phyloP scores from a whole-genome alignment of 2,797 vertebrate genomes.

The Salmo trutta region DNA sequence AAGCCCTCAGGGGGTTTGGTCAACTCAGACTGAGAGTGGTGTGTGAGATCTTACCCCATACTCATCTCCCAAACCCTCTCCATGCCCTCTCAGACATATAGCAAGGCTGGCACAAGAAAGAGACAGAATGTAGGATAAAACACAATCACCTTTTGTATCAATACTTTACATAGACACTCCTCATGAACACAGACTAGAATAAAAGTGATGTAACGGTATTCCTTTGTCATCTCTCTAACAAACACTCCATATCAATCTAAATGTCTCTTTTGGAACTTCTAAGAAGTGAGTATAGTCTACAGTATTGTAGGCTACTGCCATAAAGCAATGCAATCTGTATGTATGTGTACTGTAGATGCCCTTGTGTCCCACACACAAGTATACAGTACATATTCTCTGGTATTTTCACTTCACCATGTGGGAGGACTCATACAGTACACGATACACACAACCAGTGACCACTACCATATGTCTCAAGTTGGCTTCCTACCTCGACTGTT shows the following conservation, averaged over 20 bases:
- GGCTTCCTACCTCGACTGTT: conserved; percentile 36
- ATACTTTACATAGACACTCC: neutral
- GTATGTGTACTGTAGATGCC: neutral
- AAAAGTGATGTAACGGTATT: neutral
- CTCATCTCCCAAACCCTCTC: conserved; percentile 33
- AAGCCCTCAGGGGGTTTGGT: conserved; percentile 29
- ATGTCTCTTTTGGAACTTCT: neutral
- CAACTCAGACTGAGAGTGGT: neutral
- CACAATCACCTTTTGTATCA: conserved; percentile 1
- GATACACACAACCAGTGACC: conserved; percentile 28
- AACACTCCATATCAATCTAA: neutral
- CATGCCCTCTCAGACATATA: conserved; percentile 24
- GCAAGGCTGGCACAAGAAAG: conserved; percentile 20
- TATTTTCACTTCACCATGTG: conserved; percentile 18
- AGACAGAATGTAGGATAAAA: conserved; percentile 16
- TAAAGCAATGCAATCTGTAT: neutral
- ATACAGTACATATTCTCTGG: neutral
- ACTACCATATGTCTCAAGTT: conserved; percentile 34
- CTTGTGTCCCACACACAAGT: neutral
- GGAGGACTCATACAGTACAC: neutral
- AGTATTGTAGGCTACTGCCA: neutral
- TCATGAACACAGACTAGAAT: neutral
- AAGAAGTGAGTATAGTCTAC: neutral
- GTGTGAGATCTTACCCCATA: conserved; percentile 2
- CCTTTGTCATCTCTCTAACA: neutral